Percentiles rank a stretch among this genome's conserved stretches.
phyloP scores from a whole-genome alignment of 2,113 vertebrate genomes.

The Prunella fulvescens region DNA sequence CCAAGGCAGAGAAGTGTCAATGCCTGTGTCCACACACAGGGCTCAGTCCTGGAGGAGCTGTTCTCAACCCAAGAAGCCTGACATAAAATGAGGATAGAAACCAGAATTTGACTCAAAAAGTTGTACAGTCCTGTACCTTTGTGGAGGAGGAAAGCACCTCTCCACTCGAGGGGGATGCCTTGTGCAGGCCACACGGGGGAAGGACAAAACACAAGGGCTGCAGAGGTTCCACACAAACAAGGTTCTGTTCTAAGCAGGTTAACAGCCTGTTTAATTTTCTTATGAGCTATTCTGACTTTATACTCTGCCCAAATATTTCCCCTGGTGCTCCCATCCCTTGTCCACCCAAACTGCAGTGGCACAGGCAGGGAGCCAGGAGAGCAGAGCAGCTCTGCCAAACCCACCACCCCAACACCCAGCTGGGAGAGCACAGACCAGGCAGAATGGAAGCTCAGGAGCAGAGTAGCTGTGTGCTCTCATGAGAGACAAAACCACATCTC shows the following conservation, averaged over 20 bases:
- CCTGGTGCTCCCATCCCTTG: neutral
- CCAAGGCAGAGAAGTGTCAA: neutral
- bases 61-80: neutral
- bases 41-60: neutral
- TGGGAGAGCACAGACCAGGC: rapidly evolving
- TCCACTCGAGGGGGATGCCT: neutral
- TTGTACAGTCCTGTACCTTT: neutral
- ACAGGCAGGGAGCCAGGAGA: neutral
- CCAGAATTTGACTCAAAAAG: neutral
- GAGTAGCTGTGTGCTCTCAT: neutral
- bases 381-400: neutral
- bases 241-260: neutral
- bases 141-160: neutral
- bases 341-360: neutral
- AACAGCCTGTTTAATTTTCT: neutral
- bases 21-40: neutral
- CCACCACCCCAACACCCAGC: rapidly evolving
- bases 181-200: rapidly evolving
- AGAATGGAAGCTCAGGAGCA: neutral
- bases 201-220: neutral
- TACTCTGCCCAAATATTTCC: neutral
- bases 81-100: neutral
- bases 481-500: neutral
- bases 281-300: neutral
- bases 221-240: neutral